A percentile compares a stretch with the other conserved stretches of the same genome.
phyloP scores from a whole-genome alignment of 2,113 vertebrate species.

The Struthidea cinerea region DNA sequence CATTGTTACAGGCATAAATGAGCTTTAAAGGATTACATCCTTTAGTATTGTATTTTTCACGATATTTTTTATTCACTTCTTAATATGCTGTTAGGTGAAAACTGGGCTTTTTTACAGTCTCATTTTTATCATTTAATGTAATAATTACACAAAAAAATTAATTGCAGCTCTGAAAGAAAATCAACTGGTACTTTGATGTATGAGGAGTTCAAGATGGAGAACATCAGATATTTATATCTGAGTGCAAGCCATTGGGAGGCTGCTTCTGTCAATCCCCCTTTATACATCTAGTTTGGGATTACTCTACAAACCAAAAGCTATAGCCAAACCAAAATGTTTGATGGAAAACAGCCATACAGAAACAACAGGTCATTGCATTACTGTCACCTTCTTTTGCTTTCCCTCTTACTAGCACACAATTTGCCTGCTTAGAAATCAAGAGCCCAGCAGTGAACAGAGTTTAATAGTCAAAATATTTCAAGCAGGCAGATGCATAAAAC shows the following conservation, averaged over 20 bases:
- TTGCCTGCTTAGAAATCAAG: neutral
- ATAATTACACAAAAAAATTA: neutral
- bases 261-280: neutral
- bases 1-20: neutral
- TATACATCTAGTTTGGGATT: neutral
- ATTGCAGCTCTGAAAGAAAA: neutral
- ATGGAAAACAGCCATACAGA: neutral
- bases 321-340: neutral
- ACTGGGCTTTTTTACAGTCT: rapidly evolving
- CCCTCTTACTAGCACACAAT: neutral
- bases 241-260: neutral
- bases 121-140: neutral
- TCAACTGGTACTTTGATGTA: neutral
- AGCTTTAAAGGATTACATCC: neutral
- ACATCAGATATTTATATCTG: neutral
- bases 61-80: neutral
- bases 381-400: neutral
- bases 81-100: neutral
- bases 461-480: neutral
- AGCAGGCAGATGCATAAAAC: neutral
- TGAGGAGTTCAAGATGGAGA: neutral
- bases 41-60: neutral
- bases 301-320: neutral
- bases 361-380: neutral
- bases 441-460: neutral